Percentiles rank a stretch among this genome's conserved stretches.
phyloP scores from a whole-genome alignment of 2,113 vertebrate species.

The Mellivora capensis region DNA sequence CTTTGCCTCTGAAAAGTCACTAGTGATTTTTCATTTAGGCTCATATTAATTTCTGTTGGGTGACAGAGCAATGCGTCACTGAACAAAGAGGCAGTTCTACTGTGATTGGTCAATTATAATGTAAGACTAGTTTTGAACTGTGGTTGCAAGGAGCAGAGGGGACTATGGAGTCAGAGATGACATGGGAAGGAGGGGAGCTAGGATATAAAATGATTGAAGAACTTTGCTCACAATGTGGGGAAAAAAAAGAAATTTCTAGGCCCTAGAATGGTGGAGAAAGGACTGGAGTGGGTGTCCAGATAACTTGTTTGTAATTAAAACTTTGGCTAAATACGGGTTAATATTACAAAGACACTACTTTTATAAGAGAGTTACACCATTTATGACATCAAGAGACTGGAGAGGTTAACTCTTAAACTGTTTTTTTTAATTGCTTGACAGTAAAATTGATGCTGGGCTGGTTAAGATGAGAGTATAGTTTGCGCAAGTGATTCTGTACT shows the following conservation, averaged over 20 bases:
- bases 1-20: background rate
- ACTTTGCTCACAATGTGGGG: background rate
- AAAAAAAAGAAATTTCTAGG: background rate
- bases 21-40: background rate
- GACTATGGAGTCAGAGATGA: background rate
- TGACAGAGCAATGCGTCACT: background rate
- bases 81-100: background rate
- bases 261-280: background rate
- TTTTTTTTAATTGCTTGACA: background rate
- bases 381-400: background rate
- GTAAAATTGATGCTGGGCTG: too few species aligned
- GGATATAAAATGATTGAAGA: background rate
- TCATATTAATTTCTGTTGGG: background rate
- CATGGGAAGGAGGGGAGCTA: background rate
- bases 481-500: background rate
- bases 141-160: background rate
- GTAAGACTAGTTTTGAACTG: background rate
- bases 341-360: background rate
- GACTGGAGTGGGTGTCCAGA: fast-evolving
- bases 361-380: background rate
- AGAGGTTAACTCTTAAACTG: background rate
- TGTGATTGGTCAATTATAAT: background rate
- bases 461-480: background rate
- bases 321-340: background rate
- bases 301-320: background rate